Conservation (phyloP, 2,888 invertebrate species). For the Saturnia pavonia region DNA sequence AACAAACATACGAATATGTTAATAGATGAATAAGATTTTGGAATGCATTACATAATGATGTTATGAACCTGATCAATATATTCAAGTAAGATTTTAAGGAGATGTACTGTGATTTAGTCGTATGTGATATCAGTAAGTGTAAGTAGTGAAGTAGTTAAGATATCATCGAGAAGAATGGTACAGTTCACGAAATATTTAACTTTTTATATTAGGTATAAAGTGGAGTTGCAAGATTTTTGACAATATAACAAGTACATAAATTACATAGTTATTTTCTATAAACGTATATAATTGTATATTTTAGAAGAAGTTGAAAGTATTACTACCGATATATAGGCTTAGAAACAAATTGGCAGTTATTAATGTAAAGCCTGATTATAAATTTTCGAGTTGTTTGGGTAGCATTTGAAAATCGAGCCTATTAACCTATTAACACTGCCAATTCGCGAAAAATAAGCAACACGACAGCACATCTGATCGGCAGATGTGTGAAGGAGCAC, state of each 20-base stretch:
- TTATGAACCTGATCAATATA: constrained; percentile 8
- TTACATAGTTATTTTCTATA: constrained; percentile 13
- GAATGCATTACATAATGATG: constrained; percentile 15
- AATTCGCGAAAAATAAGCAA: constrained; percentile 72
- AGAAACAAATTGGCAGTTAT: constrained; percentile 73
- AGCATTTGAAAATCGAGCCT: constrained; percentile 25
- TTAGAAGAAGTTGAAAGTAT: constrained; percentile 59
- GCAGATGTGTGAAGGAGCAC: constrained; percentile 79
- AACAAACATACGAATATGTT: constrained; percentile 25
- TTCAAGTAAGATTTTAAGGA: constrained; percentile 13
- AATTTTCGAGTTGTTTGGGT: constrained; percentile 31
- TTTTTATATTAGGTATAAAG: constrained; percentile 13
- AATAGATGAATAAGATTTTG: constrained; percentile 10
- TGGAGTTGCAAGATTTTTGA: background rate
- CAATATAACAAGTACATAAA: background rate
- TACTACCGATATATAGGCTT: constrained; percentile 54
- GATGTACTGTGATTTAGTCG: constrained; percentile 10
- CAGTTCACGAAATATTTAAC: constrained; percentile 28
- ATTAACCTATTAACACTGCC: constrained; percentile 67
- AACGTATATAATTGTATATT: constrained; percentile 32
- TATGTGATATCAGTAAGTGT: constrained; percentile 22
- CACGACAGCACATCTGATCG: constrained; percentile 76
- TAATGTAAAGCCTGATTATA: constrained; percentile 29
- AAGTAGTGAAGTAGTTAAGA: constrained; percentile 27
- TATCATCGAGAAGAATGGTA: constrained; percentile 36